Evolutionary conservation across 2,888 invertebrate genomes (phyloP), one percentile per base, ranked within the genome.

Genomic region (Cephus runcator): DNA sequence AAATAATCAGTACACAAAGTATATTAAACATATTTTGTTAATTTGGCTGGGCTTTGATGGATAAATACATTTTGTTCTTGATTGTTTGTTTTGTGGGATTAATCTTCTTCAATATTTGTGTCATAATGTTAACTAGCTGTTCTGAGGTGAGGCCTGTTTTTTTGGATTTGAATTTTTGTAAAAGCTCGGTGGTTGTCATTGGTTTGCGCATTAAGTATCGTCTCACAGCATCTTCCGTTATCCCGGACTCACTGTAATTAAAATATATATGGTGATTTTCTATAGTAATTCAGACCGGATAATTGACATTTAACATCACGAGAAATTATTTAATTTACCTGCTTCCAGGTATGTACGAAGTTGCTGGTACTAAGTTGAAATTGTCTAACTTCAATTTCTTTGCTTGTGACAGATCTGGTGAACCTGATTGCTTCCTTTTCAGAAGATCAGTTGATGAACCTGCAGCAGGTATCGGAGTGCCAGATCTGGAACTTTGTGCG

Each of bases 141-240:
- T 98, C 97, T 83, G 97, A 97, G 78, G 96, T 96, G 75, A 98
- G 94, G 6, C 98, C 98, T 12, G 97, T 97, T 88, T 98, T 97
- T 92, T 98, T 98, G 69, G 97, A 97, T 90, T 98, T 98, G 93
- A 99, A 98, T 93, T 99, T 99, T 83, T 98, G 97, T 73, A 99
- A 92, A 56, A 99, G 93, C 89, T 99, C 99, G 0, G 98, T 99
- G 0, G 99, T 97, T 0, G 99, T 99, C 96, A 99, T 98, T 0
- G 99, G 99, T 89, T 99, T 99, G 12, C 99, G 94, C 92, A 97
- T 96, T 56, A 99, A 93, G 92, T 99, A 99, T 30, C 98, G 95
- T 3, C 98, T 94, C 11, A 99, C 98, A 0, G 98, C 97, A 87
- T 98, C 98, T 90, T 99, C 98, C 0, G 97, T 97, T 69, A 98